These are phyloP conservation scores for Tetrapedia diversipes DNA, from an alignment of 2,888 invertebrate species.

Conservation along the genomic window DNA sequence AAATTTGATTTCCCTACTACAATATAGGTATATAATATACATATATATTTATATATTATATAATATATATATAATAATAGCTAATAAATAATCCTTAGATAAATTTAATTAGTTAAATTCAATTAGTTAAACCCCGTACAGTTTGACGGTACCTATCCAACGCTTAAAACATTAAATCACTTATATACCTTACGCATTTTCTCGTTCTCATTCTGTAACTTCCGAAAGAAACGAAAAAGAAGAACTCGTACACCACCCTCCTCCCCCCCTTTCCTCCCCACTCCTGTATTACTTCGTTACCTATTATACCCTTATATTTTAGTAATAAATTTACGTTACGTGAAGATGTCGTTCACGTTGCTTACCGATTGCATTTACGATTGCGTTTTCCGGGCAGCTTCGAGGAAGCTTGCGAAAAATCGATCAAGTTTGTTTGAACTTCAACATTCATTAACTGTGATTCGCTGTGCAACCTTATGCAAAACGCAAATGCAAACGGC, in stretches of 20 bases:
- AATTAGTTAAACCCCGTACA: conserved; percentile 59
- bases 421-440: too few species aligned
- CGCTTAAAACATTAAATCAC: conserved; percentile 72
- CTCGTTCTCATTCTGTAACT: conserved; percentile 35
- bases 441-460: too few species aligned
- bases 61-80: conserved; percentile 62
- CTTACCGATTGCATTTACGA: conserved; percentile 56
- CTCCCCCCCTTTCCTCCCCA: too few species aligned
- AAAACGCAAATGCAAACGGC: conserved; percentile 59
- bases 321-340: conserved; percentile 53
- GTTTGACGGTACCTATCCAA: conserved; percentile 64
- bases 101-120: conserved; percentile 63
- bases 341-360: conserved; percentile 46
- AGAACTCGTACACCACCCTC: too few species aligned
- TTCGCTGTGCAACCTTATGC: conserved; percentile 14
- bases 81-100: conserved; percentile 75
- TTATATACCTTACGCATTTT: conserved; percentile 60
- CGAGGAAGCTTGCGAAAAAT: too few species aligned
- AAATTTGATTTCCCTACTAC: conserved; percentile 75
- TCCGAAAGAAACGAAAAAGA: not conserved
- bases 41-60: conserved; percentile 62
- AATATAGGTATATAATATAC: conserved; percentile 65
- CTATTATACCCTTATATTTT: conserved; percentile 47
- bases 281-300: conserved; percentile 33
- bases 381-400: too few species aligned